Percentiles rank a stretch among this genome's conserved stretches.
phyloP scores from a whole-genome alignment of 2,113 vertebrate species.

The Chamaea fasciata region DNA sequence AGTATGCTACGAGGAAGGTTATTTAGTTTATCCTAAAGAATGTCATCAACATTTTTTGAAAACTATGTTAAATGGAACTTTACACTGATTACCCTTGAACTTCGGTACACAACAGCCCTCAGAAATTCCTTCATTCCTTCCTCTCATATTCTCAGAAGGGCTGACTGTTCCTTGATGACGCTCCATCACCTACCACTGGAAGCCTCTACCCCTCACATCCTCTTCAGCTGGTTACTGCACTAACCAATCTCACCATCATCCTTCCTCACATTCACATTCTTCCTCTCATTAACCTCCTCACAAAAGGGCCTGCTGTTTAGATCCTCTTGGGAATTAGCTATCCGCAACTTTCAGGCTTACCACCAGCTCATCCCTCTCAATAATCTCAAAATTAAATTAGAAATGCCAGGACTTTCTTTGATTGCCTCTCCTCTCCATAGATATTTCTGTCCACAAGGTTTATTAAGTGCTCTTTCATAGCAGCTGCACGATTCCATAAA shows the following conservation, averaged over 20 bases:
- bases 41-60: not conserved
- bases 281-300: not conserved
- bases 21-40: not conserved
- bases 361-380: not conserved
- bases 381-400: not conserved
- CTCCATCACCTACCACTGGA: not conserved
- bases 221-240: not conserved
- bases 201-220: not conserved
- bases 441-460: not conserved
- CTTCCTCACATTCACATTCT: not conserved
- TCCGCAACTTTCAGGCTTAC: not conserved
- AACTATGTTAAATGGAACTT: not conserved
- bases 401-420: not conserved
- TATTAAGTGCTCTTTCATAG: not conserved
- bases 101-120: not conserved
- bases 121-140: not conserved
- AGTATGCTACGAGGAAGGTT: not conserved
- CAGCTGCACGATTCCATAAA: not conserved
- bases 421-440: not conserved
- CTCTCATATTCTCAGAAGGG: fast-evolving
- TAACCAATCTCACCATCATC: not conserved
- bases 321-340: not conserved
- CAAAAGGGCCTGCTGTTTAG: not conserved
- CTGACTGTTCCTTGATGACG: not conserved
- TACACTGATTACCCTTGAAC: not conserved